A percentile compares a stretch with the other conserved stretches of the same genome.
Evolutionary conservation across 2,797 vertebrate genomes (phyloP).

Genomic region (Betta splendens): DNA sequence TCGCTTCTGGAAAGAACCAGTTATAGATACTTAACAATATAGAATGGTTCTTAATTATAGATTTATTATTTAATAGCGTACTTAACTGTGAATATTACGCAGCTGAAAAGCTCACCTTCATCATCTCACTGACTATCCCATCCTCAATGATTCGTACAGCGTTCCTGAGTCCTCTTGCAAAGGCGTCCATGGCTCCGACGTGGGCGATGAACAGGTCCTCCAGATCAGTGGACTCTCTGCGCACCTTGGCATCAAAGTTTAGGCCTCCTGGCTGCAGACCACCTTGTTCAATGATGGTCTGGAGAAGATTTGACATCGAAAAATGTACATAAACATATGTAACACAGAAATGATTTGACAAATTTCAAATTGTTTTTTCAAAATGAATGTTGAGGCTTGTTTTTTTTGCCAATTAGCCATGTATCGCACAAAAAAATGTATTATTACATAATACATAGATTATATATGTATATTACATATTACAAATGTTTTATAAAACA

Average conservation of each 20-base stretch:
- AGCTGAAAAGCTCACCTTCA: conserved; percentile 60
- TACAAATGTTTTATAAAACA: no score
- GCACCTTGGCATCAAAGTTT: conserved; percentile 79
- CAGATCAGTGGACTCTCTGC: conserved; percentile 75
- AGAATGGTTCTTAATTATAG: neutral
- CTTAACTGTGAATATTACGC: neutral
- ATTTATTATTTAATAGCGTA: no score
- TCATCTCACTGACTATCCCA: conserved; percentile 64
- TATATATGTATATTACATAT: no score
- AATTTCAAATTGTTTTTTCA: no score
- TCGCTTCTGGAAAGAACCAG: conserved; percentile 61
- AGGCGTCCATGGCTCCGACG: conserved; percentile 76
- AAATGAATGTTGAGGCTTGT: no score
- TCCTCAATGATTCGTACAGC: conserved; percentile 69
- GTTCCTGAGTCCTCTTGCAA: conserved; percentile 76
- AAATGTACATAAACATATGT: neutral
- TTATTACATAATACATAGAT: no score
- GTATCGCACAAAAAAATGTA: no score
- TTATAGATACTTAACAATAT: neutral
- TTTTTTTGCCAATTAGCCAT: no score
- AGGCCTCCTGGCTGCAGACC: conserved; percentile 77
- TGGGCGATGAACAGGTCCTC: conserved; percentile 78
- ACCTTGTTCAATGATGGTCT: conserved; percentile 75
- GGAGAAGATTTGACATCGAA: conserved; percentile 4
- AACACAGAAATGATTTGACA: no score